Evolutionary conservation across 2,888 invertebrate species (phyloP).

Genomic region (Augochlorella aurata): DNA sequence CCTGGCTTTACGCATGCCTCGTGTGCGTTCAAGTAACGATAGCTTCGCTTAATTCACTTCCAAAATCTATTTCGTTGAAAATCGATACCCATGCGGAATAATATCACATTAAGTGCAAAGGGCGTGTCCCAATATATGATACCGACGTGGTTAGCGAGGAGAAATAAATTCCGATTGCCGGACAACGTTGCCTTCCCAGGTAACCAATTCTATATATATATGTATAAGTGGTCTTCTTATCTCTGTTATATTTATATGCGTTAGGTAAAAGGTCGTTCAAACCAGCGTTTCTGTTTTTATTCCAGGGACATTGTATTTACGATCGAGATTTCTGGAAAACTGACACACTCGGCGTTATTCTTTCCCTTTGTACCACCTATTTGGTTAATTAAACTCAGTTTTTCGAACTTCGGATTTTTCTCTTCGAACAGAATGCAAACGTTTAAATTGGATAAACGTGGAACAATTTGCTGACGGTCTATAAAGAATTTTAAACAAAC

Average conservation of each 20-base stretch:
- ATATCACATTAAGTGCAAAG: neutral
- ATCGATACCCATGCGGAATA: constrained; percentile 32
- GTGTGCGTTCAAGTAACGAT: neutral
- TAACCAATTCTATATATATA: neutral
- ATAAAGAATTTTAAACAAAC: neutral
- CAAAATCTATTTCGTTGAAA: constrained; percentile 31
- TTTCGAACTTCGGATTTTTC: neutral
- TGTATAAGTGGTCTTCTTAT: neutral
- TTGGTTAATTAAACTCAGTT: neutral
- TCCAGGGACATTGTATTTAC: neutral
- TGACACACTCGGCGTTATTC: neutral
- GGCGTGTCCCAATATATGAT: neutral
- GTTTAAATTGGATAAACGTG: neutral
- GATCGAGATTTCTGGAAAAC: neutral
- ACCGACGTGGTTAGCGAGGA: neutral
- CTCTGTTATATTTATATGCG: neutral
- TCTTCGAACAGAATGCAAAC: neutral
- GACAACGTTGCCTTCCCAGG: neutral
- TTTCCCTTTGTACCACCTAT: neutral
- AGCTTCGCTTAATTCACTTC: constrained; percentile 20
- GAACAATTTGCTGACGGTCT: neutral
- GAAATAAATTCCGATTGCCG: neutral
- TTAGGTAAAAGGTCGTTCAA: neutral
- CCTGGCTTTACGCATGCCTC: neutral
- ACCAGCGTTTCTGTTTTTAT: neutral